Evolutionary conservation across 2,797 vertebrate species (phyloP).

Genomic region (Mus spretus): DNA sequence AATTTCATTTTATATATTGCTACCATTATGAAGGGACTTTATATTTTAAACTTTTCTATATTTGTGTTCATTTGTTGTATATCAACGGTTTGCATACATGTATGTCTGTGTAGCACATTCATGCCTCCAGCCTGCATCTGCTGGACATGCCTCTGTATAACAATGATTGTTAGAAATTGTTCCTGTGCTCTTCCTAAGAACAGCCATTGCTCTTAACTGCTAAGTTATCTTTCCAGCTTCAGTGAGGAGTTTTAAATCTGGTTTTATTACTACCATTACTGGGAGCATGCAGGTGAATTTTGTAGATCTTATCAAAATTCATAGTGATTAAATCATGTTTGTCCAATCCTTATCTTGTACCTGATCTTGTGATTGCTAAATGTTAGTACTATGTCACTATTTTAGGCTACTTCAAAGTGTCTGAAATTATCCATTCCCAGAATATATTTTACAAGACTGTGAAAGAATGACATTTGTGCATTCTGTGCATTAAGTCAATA

Average conservation of each 20-base stretch:
- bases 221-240: not conserved
- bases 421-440: no score
- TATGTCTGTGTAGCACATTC: not conserved
- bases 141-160: not conserved
- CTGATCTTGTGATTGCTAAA: not conserved
- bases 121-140: not conserved
- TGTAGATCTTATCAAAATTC: not conserved
- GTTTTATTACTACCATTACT: not conserved
- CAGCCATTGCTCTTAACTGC: not conserved
- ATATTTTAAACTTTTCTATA: not conserved
- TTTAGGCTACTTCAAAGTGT: not conserved
- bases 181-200: not conserved
- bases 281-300: not conserved
- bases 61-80: not conserved
- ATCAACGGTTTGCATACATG: not conserved
- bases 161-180: not conserved
- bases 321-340: not conserved
- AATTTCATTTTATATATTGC: not conserved
- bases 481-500: not conserved
- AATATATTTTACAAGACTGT: no score
- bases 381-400: not conserved
- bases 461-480: not conserved
- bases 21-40: not conserved
- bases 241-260: not conserved
- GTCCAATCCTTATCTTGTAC: not conserved